Evolutionary conservation across 2,113 vertebrate species (phyloP), one percentile per base, ranked within the genome.

Genomic region (Thinocorus orbignyianus): DNA sequence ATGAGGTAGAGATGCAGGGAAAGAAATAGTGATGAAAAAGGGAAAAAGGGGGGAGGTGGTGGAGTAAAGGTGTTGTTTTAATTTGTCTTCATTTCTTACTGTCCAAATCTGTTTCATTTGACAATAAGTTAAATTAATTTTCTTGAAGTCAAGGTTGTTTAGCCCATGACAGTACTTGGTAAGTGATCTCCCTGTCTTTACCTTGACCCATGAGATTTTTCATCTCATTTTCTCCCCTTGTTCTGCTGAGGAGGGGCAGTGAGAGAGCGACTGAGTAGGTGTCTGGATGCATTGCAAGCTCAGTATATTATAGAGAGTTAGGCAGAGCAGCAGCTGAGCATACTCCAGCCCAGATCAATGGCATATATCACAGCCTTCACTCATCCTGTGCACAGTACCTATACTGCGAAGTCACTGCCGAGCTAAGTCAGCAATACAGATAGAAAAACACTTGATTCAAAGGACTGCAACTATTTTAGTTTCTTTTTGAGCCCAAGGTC

Each of bases 111-210:
- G 60, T 46, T 54, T 80, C 66, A 60, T 48, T 17, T 52, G 33
- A 8, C 10, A 84, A 61, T 49, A 80, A 42, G 44, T 33, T 28
- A 49, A 33, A 55, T 19, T 44, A 28, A 17, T 80, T 62, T 62
- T 64, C 48, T 9, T n/a, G 41, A 62, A n/a, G n/a, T 28, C 9
- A 31, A 26, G 26, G n/a, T 48, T 74, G 48, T 69, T 93, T 69
- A 51, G 28, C 19, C 48, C 0, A 0, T 23, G 41, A 30, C 26
- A 51, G 31, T 51, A 55, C n/a, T 1, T 20, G 15, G 3, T 55
- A 54, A 30, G 5, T 26, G 46, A 70, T 41, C 13, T 66, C 28
- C 10, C 7, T 52, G 17, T 39, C 52, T 71, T 35, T 70, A 23
- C 44, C 39, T 60, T 1, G 1, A 46, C 28, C 25, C 30, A 7